phyloP scores from a whole-genome alignment of 2,113 vertebrate species.

The Pseudorectes ferrugineus region DNA sequence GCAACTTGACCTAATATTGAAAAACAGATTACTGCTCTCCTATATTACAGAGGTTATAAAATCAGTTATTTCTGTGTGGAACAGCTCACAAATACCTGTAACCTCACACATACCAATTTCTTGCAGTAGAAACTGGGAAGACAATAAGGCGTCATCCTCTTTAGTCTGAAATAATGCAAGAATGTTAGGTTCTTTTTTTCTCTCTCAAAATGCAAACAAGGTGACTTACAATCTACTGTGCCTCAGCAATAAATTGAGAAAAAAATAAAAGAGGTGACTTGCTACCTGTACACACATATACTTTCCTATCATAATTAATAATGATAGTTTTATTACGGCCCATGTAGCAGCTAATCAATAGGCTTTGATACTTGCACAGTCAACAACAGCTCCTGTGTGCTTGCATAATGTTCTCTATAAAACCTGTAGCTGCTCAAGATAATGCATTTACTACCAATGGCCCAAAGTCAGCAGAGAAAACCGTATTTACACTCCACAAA shows the following conservation, averaged over 20 bases:
- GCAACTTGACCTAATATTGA: slow-evolving; percentile 41
- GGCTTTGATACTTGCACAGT: slow-evolving; percentile 53
- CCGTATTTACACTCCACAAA: slow-evolving; percentile 53
- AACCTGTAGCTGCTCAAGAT: slow-evolving; percentile 42
- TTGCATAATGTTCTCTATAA: slow-evolving; percentile 42
- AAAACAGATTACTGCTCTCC: slow-evolving; percentile 40
- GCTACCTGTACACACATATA: background rate
- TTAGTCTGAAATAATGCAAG: background rate
- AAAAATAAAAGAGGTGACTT: background rate
- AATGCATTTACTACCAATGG: slow-evolving; percentile 49
- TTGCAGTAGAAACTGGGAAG: slow-evolving; percentile 7
- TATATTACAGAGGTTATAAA: slow-evolving; percentile 30
- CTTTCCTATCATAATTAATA: slow-evolving; percentile 58
- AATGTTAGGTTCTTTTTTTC: background rate
- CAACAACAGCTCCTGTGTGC: slow-evolving; percentile 30
- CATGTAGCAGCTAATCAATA: slow-evolving; percentile 70
- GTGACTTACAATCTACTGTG: slow-evolving; percentile 14
- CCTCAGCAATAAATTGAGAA: slow-evolving; percentile 30
- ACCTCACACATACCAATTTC: background rate
- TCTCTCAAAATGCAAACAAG: slow-evolving; percentile 4
- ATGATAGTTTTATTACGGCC: slow-evolving; percentile 63
- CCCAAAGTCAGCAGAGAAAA: slow-evolving; percentile 50
- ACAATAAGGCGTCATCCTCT: background rate
- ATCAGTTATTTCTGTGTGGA: slow-evolving; percentile 4
- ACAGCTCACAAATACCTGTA: slow-evolving; percentile 11